Base-by-base conservation (phyloP, 1,140 invertebrate species). In the Battus philenor region DNA sequence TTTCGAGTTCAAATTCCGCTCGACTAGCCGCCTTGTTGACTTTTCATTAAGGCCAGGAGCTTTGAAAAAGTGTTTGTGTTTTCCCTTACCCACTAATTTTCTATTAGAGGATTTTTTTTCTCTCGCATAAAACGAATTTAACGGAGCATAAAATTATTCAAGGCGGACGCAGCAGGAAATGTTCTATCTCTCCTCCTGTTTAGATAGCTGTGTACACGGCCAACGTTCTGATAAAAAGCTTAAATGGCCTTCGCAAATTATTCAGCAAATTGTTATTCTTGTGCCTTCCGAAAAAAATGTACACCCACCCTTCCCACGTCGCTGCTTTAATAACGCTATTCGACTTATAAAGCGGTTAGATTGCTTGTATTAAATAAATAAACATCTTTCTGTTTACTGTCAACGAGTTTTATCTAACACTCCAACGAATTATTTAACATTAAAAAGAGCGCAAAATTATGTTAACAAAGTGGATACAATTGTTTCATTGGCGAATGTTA, bases 91-190 rank as follows among this genome's bases (percentile, higher is more conserved):
- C 52, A 60, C 47, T 44, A 46, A 60, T 61, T 63, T 70, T 61
- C 56, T 64, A 64, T 68, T 59, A 72, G 53, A 58, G 47, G 54
- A 68, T 73, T 69, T 69, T 62, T 48, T 41, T 39, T 10, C n/a
- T n/a, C 38, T 41, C 38, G 38, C 53, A 47, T 45, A 74, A 66
- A 77, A 78, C 68, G 50, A 54, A 64, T 47, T 65, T 71, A 80
- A 80, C 67, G 67, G 71, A 74, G 66, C 74, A 59, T 68, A 66
- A 79, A 82, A 80, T 82, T 78, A 78, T 80, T 74, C 71, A 63
- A 54, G 59, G 65, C 57, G 59, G 61, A 54, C 55, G 49, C 55
- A 69, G 66, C 58, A 68, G 66, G 59, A 68, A 74, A 74, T 68
- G 68, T 74, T 70, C 66, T 63, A 62, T 67, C 59, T 68, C 56